Percentiles rank a stretch among this genome's conserved stretches.
Evolutionary conservation across 2,888 invertebrate species (phyloP).

Genomic region (Lordiphosa fenestrarum): DNA sequence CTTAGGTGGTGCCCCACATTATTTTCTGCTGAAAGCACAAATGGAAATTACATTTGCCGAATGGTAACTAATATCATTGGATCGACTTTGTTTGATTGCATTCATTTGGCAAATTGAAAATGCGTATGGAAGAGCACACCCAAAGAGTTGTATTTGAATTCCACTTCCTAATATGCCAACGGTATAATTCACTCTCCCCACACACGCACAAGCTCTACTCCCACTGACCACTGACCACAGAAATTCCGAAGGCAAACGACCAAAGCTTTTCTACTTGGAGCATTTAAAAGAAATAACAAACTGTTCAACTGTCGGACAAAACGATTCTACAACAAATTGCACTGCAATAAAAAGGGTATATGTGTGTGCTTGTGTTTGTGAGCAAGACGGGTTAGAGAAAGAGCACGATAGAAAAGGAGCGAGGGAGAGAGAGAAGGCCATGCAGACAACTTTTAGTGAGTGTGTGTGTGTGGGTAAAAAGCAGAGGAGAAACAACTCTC

Average conservation of each 20-base stretch:
- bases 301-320: conserved; percentile 75
- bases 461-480: background rate
- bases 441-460: conserved; percentile 35
- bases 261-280: conserved; percentile 70
- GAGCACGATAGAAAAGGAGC: conserved; percentile 17
- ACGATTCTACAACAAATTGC: conserved; percentile 78
- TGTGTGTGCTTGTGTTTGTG: conserved; percentile 15
- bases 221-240: conserved; percentile 50
- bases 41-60: conserved; percentile 47
- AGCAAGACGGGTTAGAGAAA: conserved; percentile 15
- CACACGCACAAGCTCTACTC: background rate
- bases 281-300: conserved; percentile 76
- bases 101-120: conserved; percentile 36
- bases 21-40: conserved; percentile 53
- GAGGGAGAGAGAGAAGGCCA: conserved; percentile 32
- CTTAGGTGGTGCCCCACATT: conserved; percentile 69
- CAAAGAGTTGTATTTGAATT: conserved; percentile 1
- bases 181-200: background rate
- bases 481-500: conserved; percentile 47
- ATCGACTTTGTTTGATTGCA: conserved; percentile 18
- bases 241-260: conserved; percentile 56
- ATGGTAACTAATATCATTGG: background rate
- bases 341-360: conserved; percentile 70
- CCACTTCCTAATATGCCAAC: background rate
- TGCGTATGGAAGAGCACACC: background rate